Percentiles rank a stretch among this genome's conserved stretches.
Evolutionary conservation across 2,888 invertebrate genomes (phyloP).

Genomic region (Tetrapedia diversipes): DNA sequence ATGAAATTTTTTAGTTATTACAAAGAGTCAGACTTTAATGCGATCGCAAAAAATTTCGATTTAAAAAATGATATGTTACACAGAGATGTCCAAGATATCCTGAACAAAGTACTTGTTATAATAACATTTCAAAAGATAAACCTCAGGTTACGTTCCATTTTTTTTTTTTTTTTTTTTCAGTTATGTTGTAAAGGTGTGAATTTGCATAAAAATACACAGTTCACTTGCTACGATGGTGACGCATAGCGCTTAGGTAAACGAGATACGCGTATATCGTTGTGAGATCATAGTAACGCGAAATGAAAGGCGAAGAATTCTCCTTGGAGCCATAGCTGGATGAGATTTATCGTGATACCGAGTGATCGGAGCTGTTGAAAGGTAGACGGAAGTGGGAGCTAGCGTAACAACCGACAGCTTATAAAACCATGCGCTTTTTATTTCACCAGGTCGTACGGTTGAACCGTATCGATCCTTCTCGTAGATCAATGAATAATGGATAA

Average conservation of each 20-base stretch:
- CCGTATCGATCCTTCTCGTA: slow-evolving; percentile 22
- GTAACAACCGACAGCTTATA: slow-evolving; percentile 37
- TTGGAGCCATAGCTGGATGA: slow-evolving; percentile 5
- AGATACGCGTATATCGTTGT: background rate
- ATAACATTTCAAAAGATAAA: too few species aligned
- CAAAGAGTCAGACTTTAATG: too few species aligned
- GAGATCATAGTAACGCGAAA: slow-evolving; percentile 39
- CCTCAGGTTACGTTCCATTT: too few species aligned
- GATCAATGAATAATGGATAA: slow-evolving; percentile 46
- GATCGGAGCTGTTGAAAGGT: slow-evolving; percentile 8
- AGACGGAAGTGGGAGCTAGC: slow-evolving; percentile 10
- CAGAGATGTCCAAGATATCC: too few species aligned
- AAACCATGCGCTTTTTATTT: slow-evolving; percentile 33
- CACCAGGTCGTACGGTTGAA: background rate
- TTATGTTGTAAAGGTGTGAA: too few species aligned
- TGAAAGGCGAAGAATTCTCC: slow-evolving; percentile 31
- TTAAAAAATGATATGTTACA: too few species aligned
- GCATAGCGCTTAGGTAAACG: slow-evolving; percentile 13
- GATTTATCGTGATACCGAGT: slow-evolving; percentile 5
- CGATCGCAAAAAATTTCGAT: too few species aligned
- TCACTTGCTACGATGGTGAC: slow-evolving; percentile 12
- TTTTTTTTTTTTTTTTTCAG: too few species aligned
- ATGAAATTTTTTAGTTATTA: too few species aligned
- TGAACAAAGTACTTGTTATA: too few species aligned
- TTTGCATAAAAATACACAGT: too few species aligned